Evolutionary conservation across 1,140 invertebrate species (phyloP).

Genomic region (Cherax destructor): DNA sequence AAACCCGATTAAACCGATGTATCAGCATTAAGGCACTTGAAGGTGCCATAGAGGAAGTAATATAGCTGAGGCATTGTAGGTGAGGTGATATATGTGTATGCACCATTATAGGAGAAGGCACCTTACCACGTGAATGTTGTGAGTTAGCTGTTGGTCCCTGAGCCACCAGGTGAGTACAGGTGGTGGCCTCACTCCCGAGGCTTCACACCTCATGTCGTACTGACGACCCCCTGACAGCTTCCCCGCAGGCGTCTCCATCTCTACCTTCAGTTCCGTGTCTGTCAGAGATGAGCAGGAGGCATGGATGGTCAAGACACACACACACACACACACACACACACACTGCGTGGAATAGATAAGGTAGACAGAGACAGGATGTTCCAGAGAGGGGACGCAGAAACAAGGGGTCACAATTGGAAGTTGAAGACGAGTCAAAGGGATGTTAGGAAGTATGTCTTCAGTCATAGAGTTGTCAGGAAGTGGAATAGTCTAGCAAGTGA

Average conservation of each 20-base stretch:
- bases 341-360: too few species aligned
- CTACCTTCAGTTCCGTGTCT: conserved; percentile 27
- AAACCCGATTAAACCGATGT: too few species aligned
- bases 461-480: too few species aligned
- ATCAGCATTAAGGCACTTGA: too few species aligned
- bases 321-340: too few species aligned
- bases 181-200: conserved; percentile 27
- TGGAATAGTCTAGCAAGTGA: too few species aligned
- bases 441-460: too few species aligned
- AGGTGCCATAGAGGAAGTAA: neutral
- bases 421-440: too few species aligned
- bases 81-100: neutral
- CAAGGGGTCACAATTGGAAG: too few species aligned
- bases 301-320: too few species aligned
- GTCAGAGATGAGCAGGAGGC: neutral
- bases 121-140: conserved; percentile 24
- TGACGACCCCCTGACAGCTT: conserved; percentile 32
- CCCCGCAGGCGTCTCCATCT: conserved; percentile 7
- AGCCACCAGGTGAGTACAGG: conserved; percentile 57
- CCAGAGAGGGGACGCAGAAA: too few species aligned
- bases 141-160: conserved; percentile 7
- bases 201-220: conserved; percentile 45
- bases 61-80: neutral
- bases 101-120: neutral
- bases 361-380: too few species aligned